Base-by-base conservation (phyloP, 2,888 invertebrate species). In the Smittia sp. region DNA sequence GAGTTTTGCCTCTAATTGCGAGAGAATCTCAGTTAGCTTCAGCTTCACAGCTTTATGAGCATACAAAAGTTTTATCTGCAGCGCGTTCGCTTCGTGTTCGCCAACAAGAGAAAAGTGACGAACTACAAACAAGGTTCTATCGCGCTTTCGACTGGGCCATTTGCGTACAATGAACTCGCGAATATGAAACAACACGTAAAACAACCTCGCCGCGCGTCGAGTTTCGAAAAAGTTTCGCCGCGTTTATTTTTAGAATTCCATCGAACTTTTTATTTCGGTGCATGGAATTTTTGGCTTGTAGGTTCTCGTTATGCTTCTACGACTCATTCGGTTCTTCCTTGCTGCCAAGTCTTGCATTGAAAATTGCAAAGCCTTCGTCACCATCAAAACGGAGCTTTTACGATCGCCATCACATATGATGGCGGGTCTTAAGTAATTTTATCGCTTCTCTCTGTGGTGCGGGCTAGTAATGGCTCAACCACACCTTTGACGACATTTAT, bases 111-210 rank as follows among this genome's bases (percentile, higher is more conserved):
- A 65, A 18, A 15, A 65, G 20, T 24, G 32, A 2, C 65, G 15
- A 27, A 20, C 38, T 6, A 65, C 32, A 65, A 15, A 67, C 27
- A 24, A 22, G 18, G 41, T 52, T 69, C 46, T 69, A 69, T 18
- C 32, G 54, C 18, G 18, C 15, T 69, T 54, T 69, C 27, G 69
- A 69, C 52, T 69, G 69, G 69, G 69, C 69, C 69, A 69, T 18
- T 69, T 27, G 69, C 52, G 69, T 22, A 54, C 69, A 32, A 22
- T 69, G 69, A 69, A 69, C 69, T 52, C 69, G 20, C 52, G 15
- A 46, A 46, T 54, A 32, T 18, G 20, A 18, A 7, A 58, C 18
- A 58, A 32, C 32, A 32, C 32, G 32, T 32, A 32, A 32, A 32
- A 32, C 32, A 32, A 32, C 32, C 20, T 58, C 58, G 58, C 7